These are phyloP conservation scores for Pantherophis vulpinus DNA, from an alignment of 2,797 vertebrate species.

Conservation along the genomic window DNA sequence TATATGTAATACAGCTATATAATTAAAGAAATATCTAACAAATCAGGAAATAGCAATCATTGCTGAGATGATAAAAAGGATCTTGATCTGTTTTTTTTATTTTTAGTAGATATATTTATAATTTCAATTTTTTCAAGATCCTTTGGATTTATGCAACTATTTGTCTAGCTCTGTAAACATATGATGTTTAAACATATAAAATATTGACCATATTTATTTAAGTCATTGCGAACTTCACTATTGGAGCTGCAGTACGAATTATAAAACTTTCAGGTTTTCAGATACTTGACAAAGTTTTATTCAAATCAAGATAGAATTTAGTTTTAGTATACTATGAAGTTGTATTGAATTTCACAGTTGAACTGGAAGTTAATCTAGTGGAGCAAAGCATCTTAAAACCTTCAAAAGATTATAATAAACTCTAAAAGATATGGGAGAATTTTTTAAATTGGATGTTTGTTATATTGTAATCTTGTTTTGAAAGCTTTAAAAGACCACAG, in stretches of 20 bases:
- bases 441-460: neutral
- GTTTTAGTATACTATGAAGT: neutral
- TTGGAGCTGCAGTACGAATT: neutral
- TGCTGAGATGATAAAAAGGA: neutral
- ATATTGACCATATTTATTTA: neutral
- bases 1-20: neutral
- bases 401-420: neutral
- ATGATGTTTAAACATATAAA: neutral
- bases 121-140: neutral
- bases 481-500: neutral
- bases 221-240: neutral
- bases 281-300: neutral
- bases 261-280: neutral
- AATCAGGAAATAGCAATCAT: neutral
- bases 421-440: neutral
- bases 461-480: neutral
- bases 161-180: neutral
- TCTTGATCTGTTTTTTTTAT: neutral
- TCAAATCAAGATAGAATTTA: neutral
- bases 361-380: neutral
- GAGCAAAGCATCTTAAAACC: neutral
- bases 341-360: neutral
- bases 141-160: neutral
- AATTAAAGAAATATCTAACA: neutral
- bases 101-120: neutral